Conservation (phyloP, 35 echinoderm and acorn worm species). For the Hemicentrotus pulcherrimus region DNA sequence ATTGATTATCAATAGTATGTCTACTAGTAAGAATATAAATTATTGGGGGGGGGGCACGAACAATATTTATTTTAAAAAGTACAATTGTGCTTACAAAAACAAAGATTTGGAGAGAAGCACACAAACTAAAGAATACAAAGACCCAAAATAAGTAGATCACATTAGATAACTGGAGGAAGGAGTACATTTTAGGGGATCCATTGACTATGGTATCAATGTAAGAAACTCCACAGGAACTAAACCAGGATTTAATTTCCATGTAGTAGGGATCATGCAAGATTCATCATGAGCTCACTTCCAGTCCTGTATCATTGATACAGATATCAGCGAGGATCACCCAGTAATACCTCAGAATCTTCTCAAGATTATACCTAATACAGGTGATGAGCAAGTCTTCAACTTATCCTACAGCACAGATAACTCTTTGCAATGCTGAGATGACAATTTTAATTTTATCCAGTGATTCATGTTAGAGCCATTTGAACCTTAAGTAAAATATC, state of each 20-base stretch:
- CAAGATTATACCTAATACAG: not conserved
- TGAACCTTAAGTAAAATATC: not conserved
- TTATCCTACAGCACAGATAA: not conserved
- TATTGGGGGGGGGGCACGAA: no score
- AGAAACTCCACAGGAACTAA: not conserved
- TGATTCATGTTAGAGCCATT: not conserved
- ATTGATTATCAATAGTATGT: no score
- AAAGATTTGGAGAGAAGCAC: no score
- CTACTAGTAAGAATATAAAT: no score
- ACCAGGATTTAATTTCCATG: not conserved
- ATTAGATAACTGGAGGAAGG: no score
- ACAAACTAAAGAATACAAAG: no score
- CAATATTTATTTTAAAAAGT: no score
- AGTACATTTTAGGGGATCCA: no score
- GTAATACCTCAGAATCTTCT: not conserved
- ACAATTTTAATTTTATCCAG: not conserved
- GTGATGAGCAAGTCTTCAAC: conserved; percentile 6
- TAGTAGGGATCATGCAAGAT: not conserved
- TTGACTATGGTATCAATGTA: no score
- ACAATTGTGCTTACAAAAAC: no score
- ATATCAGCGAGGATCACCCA: not conserved
- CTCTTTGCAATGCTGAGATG: not conserved
- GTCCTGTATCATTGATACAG: not conserved
- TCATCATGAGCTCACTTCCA: conserved; percentile 10
- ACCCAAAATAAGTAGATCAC: no score